Evolutionary conservation across 2,888 invertebrate species (phyloP).

Genomic region (Meteorus cinctellus): DNA sequence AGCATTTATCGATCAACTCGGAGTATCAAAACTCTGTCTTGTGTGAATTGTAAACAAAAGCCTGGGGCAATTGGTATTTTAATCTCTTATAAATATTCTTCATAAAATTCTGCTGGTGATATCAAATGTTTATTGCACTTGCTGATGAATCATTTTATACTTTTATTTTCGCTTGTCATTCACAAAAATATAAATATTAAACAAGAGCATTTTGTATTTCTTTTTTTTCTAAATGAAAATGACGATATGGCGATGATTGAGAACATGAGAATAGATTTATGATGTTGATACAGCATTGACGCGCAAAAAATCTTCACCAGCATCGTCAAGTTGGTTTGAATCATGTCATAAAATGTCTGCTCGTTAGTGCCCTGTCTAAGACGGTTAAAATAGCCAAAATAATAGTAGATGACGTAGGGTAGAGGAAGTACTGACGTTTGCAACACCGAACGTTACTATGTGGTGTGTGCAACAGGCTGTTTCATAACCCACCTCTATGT

Average conservation of each 20-base stretch:
- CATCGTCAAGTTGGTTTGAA: background rate
- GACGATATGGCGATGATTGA: background rate
- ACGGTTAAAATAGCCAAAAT: background rate
- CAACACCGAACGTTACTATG: slow-evolving; percentile 21
- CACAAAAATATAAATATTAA: too few relatives aligned
- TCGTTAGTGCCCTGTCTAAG: background rate
- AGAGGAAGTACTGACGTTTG: slow-evolving; percentile 2
- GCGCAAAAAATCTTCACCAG: background rate
- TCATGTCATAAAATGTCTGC: slow-evolving; percentile 11
- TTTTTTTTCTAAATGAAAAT: background rate
- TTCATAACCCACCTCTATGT: slow-evolving; percentile 32
- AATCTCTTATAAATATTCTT: too few relatives aligned
- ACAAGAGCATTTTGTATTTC: too few relatives aligned
- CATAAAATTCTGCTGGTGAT: too few relatives aligned
- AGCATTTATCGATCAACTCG: too few relatives aligned
- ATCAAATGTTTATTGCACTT: too few relatives aligned
- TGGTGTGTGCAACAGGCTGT: slow-evolving; percentile 37
- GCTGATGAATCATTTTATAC: too few relatives aligned
- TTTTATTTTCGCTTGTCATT: too few relatives aligned
- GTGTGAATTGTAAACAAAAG: too few relatives aligned
- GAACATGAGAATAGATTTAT: background rate
- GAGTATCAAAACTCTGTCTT: too few relatives aligned
- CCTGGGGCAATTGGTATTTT: too few relatives aligned
- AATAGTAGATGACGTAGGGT: background rate
- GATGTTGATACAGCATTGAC: background rate